phyloP scores from a whole-genome alignment of 1,140 invertebrate species.

The Sarcophaga bullata region DNA sequence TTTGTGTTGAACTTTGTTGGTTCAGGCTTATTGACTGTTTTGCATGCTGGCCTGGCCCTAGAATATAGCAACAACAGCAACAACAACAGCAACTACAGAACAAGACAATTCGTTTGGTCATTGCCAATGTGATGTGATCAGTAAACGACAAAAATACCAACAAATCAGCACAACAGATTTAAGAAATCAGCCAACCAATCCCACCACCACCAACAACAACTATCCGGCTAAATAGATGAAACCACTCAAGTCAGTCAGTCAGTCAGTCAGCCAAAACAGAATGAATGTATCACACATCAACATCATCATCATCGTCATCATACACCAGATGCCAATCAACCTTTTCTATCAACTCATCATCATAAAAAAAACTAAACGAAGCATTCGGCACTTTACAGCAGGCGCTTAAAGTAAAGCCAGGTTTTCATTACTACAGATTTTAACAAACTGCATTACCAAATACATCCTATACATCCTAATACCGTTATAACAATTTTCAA shows the following conservation, averaged over 20 bases:
- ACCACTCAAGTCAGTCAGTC: no score
- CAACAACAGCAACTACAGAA: background rate
- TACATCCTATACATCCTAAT: no score
- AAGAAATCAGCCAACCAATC: background rate
- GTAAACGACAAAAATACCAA: no score
- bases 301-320: background rate
- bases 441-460: no score
- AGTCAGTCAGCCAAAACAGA: no score
- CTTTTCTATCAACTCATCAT: background rate
- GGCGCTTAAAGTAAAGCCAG: background rate
- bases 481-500: no score
- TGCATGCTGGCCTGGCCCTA: background rate
- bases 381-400: background rate
- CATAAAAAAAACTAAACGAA: background rate
- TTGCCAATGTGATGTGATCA: no score
- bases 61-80: background rate
- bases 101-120: no score
- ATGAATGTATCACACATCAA: no score
- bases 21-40: conserved; percentile 8
- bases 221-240: no score
- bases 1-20: background rate
- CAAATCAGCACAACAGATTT: no score
- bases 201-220: background rate
- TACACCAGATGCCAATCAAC: background rate
- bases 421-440: no score